Evolutionary conservation across 2,888 invertebrate species (phyloP).

Genomic region (Phaedon cochleariae): DNA sequence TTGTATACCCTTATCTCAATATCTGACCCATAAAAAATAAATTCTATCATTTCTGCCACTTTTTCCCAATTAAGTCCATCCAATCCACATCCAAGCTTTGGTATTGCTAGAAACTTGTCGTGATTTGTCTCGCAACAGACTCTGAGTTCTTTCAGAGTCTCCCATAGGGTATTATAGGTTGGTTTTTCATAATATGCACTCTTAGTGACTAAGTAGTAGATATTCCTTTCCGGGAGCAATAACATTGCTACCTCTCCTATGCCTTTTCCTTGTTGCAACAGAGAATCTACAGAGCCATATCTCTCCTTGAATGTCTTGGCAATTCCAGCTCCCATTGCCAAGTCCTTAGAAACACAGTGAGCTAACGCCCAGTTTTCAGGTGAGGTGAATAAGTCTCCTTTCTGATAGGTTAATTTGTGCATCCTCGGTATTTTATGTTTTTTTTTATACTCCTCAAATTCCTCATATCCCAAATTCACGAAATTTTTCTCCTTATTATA

Average conservation of each 20-base stretch:
- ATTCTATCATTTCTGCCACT: constrained; percentile 13
- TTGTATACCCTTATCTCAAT: neutral
- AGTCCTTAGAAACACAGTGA: constrained; percentile 2
- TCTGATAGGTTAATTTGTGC: neutral
- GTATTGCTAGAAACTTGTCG: constrained; percentile 8
- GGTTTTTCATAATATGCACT: neutral
- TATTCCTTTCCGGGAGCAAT: neutral
- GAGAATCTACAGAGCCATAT: neutral
- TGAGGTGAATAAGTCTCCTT: neutral
- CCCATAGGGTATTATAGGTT: constrained; percentile 4
- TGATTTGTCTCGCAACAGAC: constrained; percentile 5
- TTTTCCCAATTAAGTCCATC: constrained; percentile 20
- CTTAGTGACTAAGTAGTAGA: neutral
- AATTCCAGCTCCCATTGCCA: neutral
- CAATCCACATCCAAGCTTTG: constrained; percentile 2
- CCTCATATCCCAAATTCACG: neutral
- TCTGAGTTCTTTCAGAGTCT: constrained; percentile 8
- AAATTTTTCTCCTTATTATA: neutral
- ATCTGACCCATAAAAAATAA: constrained; percentile 11
- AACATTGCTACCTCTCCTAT: constrained; percentile 1
- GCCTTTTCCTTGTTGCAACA: neutral
- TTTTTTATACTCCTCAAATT: constrained; percentile 4
- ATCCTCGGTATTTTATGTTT: neutral
- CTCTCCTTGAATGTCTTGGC: constrained; percentile 5
- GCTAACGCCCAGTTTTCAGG: constrained; percentile 5